These are phyloP conservation scores for Atherix ibis DNA, from an alignment of 2,888 invertebrate species.

Conservation along the genomic window DNA sequence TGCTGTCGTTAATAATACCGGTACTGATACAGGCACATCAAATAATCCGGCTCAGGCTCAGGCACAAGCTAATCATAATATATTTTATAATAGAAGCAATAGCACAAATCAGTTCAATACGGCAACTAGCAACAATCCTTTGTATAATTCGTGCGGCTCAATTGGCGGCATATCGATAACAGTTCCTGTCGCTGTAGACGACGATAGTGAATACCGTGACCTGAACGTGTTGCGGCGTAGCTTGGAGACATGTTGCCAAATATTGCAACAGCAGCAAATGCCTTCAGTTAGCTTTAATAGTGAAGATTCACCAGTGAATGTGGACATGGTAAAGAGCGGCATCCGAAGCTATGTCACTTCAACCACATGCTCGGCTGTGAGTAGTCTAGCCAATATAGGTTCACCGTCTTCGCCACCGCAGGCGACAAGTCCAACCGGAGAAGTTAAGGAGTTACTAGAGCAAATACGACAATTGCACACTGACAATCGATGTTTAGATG, in stretches of 20 bases:
- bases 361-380: slow-evolving; percentile 47
- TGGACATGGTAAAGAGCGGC: slow-evolving; percentile 19
- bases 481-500: slow-evolving; percentile 31
- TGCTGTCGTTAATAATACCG: slow-evolving; percentile 2
- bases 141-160: slow-evolving; percentile 24
- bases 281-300: slow-evolving; percentile 15
- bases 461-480: slow-evolving; percentile 50
- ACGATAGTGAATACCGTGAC: slow-evolving; percentile 19
- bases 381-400: slow-evolving; percentile 48
- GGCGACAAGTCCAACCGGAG: slow-evolving; percentile 66
- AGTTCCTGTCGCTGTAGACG: slow-evolving; percentile 20
- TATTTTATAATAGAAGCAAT: slow-evolving; percentile 17
- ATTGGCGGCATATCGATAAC: slow-evolving; percentile 23
- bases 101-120: slow-evolving; percentile 20
- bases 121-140: slow-evolving; percentile 17
- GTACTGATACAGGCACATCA: slow-evolving; percentile 3
- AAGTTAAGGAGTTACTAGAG: slow-evolving; percentile 54
- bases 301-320: slow-evolving; percentile 16
- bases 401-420: slow-evolving; percentile 61
- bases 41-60: slow-evolving; percentile 8
- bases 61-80: slow-evolving; percentile 18
- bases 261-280: slow-evolving; percentile 21
- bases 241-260: slow-evolving; percentile 29
- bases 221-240: slow-evolving; percentile 21
- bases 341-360: slow-evolving; percentile 32